Conservation (phyloP, 2,113 vertebrate genomes). For the Nannobrachium achirus region DNA sequence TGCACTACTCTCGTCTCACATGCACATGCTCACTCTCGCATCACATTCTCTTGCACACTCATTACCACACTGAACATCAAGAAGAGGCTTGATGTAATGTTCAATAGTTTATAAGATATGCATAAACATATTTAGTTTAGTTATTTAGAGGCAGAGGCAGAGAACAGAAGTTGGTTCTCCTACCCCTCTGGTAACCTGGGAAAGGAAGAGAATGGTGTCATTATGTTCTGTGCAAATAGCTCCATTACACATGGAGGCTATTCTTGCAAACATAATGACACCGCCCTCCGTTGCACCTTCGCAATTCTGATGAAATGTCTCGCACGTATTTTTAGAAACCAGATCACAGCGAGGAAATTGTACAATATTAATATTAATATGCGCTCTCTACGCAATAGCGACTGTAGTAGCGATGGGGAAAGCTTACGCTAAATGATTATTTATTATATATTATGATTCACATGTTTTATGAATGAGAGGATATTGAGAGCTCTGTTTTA, state of each 20-base stretch:
- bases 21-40: too few relatives aligned
- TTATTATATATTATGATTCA: constrained; percentile 33
- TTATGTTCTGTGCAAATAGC: too few relatives aligned
- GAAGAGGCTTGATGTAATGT: constrained; percentile 18
- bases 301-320: constrained; percentile 46
- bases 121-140: constrained; percentile 34
- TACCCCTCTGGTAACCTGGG: constrained; percentile 20
- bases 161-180: constrained; percentile 37
- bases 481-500: constrained; percentile 10
- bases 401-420: constrained; percentile 42
- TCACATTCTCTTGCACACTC: too few relatives aligned
- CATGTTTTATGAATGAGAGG: constrained; percentile 41
- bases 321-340: constrained; percentile 55
- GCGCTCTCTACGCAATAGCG: constrained; percentile 25
- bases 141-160: constrained; percentile 16
- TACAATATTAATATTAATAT: constrained; percentile 70
- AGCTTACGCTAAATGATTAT: constrained; percentile 48
- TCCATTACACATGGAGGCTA: constrained; percentile 28
- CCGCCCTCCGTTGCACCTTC: constrained; percentile 28
- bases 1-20: neutral
- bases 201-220: constrained; percentile 3
- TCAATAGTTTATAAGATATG: constrained; percentile 42
- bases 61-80: constrained; percentile 15
- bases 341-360: constrained; percentile 41
- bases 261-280: constrained; percentile 51